These are phyloP conservation scores for Drosophila sucinea DNA, from an alignment of 1,140 invertebrate species.

Conservation along the genomic window DNA sequence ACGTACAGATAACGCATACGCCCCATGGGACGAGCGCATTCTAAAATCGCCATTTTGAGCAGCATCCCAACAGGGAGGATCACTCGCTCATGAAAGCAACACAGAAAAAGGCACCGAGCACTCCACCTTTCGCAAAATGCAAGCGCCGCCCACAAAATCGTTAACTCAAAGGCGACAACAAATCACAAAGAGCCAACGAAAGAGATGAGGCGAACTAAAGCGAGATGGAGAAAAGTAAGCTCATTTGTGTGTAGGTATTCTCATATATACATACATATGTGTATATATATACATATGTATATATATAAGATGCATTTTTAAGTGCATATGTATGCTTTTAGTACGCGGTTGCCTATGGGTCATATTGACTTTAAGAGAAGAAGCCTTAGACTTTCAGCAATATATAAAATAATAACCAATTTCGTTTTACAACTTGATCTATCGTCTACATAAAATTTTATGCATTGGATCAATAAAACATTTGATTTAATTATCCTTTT, in stretches of 20 bases:
- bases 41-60: slow-evolving; percentile 1
- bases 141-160: slow-evolving; percentile 67
- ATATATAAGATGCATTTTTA: background rate
- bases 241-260: background rate
- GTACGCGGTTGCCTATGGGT: background rate
- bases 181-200: slow-evolving; percentile 50
- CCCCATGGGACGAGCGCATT: slow-evolving; percentile 2
- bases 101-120: slow-evolving; percentile 4
- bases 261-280: background rate
- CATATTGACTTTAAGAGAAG: too few relatives aligned
- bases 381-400: too few relatives aligned
- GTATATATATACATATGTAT: background rate
- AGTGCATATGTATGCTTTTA: slow-evolving; percentile 1
- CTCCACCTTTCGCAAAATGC: slow-evolving; percentile 33
- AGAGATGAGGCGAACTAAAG: slow-evolving; percentile 22
- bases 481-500: too few relatives aligned
- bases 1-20: slow-evolving; percentile 37
- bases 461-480: too few relatives aligned
- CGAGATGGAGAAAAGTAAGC: slow-evolving; percentile 27
- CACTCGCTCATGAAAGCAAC: slow-evolving; percentile 26
- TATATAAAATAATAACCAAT: too few relatives aligned
- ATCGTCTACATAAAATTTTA: too few relatives aligned
- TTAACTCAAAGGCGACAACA: slow-evolving; percentile 65
- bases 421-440: too few relatives aligned
- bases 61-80: slow-evolving; percentile 1